These are phyloP conservation scores for Myxocyprinus asiaticus DNA, from an alignment of 2,113 vertebrate species.

Conservation along the genomic window DNA sequence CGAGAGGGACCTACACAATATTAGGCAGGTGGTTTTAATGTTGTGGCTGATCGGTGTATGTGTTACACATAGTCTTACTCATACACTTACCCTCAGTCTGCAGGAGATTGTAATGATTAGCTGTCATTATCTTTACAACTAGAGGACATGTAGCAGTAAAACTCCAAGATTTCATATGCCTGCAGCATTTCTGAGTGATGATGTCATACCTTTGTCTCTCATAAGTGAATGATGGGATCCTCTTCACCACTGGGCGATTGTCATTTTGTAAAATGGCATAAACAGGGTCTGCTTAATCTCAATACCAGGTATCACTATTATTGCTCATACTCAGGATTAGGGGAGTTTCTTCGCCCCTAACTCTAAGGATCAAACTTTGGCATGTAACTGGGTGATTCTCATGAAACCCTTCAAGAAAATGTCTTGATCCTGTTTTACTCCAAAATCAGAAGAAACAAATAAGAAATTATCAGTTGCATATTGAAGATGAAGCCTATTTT, in stretches of 20 bases:
- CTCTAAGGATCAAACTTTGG: too few species aligned
- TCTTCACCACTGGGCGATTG: conserved; percentile 10
- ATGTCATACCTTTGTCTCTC: conserved; percentile 22
- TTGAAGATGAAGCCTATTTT: too few species aligned
- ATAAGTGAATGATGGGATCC: conserved; percentile 12
- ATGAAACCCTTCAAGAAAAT: too few species aligned
- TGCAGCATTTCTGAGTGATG: neutral
- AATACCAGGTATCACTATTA: neutral
- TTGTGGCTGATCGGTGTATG: too few species aligned
- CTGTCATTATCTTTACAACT: conserved; percentile 13
- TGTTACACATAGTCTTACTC: neutral
- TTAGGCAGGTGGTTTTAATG: too few species aligned
- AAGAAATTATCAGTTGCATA: too few species aligned
- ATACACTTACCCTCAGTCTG: neutral
- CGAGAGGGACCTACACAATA: too few species aligned
- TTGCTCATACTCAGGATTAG: too few species aligned
- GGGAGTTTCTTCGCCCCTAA: too few species aligned
- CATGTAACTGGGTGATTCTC: too few species aligned
- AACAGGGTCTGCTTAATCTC: conserved; percentile 19
- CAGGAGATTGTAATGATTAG: conserved; percentile 14
- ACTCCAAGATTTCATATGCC: conserved; percentile 9
- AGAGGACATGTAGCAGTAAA: conserved; percentile 8
- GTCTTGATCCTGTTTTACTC: too few species aligned
- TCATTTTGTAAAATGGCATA: conserved; percentile 30
- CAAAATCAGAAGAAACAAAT: too few species aligned